These are phyloP conservation scores for Drosophila meridiana DNA, from an alignment of 2,888 invertebrate species.

Conservation along the genomic window DNA sequence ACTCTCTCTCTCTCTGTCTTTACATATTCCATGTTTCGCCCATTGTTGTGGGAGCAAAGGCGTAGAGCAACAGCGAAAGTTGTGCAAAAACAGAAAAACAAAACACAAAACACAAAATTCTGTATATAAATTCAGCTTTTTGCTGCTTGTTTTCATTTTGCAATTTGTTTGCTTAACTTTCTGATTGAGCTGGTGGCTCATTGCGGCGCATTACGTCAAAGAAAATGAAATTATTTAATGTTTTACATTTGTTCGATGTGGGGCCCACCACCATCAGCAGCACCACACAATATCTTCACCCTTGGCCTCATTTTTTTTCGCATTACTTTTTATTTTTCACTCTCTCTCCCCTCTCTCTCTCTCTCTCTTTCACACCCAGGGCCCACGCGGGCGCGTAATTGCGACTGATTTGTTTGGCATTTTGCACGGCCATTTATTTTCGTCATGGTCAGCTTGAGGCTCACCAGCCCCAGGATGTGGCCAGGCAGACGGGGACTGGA, in stretches of 20 bases:
- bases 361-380: background rate
- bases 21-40: conserved; percentile 13
- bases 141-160: conserved; percentile 66
- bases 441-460: conserved; percentile 70
- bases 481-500: conserved; percentile 14
- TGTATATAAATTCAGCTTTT: conserved; percentile 53
- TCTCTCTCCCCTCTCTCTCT: background rate
- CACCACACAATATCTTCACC: conserved; percentile 15
- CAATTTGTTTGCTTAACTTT: conserved; percentile 79
- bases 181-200: conserved; percentile 73
- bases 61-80: conserved; percentile 13
- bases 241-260: conserved; percentile 61
- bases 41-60: conserved; percentile 30
- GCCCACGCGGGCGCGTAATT: conserved; percentile 61
- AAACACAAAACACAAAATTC: conserved; percentile 1
- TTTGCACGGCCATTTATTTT: conserved; percentile 72
- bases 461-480: conserved; percentile 32
- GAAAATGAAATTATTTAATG: conserved; percentile 72
- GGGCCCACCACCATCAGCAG: conserved; percentile 2
- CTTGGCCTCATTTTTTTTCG: conserved; percentile 25
- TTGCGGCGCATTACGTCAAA: conserved; percentile 43
- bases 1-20: background rate
- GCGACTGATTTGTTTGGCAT: conserved; percentile 76
- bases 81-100: conserved; percentile 18
- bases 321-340: conserved; percentile 9